A percentile compares a stretch with the other conserved stretches of the same genome.
Conservation (phyloP, 2,113 vertebrate genomes). For the Colossoma macropomum region DNA sequence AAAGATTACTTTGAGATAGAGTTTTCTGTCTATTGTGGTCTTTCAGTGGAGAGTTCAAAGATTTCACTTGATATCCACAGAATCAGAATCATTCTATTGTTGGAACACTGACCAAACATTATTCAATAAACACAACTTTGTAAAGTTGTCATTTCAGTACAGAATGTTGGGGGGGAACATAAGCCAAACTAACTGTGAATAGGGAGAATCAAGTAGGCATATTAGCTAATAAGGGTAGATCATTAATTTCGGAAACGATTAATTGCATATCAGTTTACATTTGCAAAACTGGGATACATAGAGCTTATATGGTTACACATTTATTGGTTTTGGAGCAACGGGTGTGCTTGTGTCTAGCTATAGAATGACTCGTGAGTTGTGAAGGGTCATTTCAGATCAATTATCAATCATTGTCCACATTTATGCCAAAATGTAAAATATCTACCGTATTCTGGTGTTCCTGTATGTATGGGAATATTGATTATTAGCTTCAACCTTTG, state of each 20-base stretch:
- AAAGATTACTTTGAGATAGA: neutral
- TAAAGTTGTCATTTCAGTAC: neutral
- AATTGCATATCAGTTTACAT: no score
- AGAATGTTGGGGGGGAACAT: neutral
- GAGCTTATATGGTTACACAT: neutral
- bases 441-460: neutral
- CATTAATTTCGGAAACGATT: neutral
- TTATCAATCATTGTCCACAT: neutral
- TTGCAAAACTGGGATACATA: no score
- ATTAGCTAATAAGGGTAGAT: neutral
- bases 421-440: neutral
- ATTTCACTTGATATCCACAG: neutral
- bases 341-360: neutral
- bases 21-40: neutral
- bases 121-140: neutral
- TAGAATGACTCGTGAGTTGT: neutral
- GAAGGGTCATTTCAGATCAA: neutral
- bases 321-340: neutral
- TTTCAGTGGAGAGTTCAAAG: neutral
- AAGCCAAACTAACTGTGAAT: neutral
- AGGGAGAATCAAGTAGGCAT: conserved; percentile 15
- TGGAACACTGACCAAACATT: neutral
- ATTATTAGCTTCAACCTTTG: neutral
- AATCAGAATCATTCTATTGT: neutral
- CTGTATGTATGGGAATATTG: conserved; percentile 17